Evolutionary conservation across 2,113 vertebrate genomes (phyloP).

Genomic region (Amblyornis subalaris): DNA sequence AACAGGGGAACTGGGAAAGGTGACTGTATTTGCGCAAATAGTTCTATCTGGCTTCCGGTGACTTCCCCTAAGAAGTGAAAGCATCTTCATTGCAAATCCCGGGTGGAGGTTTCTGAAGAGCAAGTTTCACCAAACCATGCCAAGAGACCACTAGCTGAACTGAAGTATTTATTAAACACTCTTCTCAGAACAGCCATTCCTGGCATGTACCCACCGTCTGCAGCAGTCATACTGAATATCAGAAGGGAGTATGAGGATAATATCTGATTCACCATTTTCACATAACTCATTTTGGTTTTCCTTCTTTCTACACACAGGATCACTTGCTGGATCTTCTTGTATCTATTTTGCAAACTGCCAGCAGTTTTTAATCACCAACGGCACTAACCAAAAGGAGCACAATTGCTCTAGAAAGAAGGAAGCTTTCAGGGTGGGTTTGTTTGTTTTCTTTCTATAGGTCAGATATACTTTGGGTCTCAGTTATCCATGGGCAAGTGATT

Average conservation of each 20-base stretch:
- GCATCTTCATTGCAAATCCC: not conserved
- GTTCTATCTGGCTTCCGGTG: not conserved
- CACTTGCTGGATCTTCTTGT: not conserved
- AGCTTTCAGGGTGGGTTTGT: slow-evolving; percentile 24
- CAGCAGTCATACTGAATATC: not conserved
- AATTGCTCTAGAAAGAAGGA: not conserved
- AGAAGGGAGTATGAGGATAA: not conserved
- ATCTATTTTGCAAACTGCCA: not conserved
- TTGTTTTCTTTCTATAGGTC: slow-evolving; percentile 14
- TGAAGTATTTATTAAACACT: not conserved
- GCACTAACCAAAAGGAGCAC: not conserved
- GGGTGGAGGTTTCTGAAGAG: not conserved
- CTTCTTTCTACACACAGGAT: not conserved
- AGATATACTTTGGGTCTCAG: slow-evolving; percentile 12
- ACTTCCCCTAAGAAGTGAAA: not conserved
- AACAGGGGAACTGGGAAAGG: not conserved
- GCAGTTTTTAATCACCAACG: not conserved
- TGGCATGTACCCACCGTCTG: not conserved
- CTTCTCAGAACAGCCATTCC: not conserved
- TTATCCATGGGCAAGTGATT: not conserved
- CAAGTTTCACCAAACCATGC: not conserved
- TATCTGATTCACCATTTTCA: not conserved
- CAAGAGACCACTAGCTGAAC: not conserved
- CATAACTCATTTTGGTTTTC: not conserved
- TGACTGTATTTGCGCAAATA: not conserved